These are phyloP conservation scores for Panorpa germanica DNA, from an alignment of 2,888 invertebrate genomes.

Conservation along the genomic window DNA sequence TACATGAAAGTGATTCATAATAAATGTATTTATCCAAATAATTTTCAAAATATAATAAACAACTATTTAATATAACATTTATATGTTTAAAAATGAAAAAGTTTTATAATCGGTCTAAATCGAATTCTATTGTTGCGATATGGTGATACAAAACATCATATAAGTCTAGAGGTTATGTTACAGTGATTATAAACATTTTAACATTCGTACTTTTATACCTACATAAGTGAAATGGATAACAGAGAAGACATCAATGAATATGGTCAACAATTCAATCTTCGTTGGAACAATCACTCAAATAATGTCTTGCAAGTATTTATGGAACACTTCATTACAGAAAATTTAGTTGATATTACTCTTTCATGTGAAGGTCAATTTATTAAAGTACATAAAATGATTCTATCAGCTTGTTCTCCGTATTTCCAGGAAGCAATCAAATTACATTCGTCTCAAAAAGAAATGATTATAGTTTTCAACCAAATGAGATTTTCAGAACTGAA, in stretches of 20 bases:
- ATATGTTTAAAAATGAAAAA: too few species aligned
- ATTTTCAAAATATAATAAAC: too few species aligned
- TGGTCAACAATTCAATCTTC: conserved; percentile 25
- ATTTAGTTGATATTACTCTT: conserved; percentile 27
- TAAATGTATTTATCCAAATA: too few species aligned
- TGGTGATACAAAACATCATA: too few species aligned
- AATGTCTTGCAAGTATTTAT: conserved; percentile 26
- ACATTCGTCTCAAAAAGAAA: conserved; percentile 23
- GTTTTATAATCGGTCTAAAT: too few species aligned
- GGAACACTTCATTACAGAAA: conserved; percentile 24
- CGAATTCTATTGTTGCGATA: too few species aligned
- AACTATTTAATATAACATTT: too few species aligned
- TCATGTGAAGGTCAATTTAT: conserved; percentile 27
- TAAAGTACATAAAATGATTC: conserved; percentile 27
- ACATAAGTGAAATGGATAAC: too few species aligned
- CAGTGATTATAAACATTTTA: too few species aligned
- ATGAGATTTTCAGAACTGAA: conserved; percentile 23
- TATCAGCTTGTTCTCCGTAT: conserved; percentile 29
- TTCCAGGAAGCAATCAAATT: conserved; percentile 25
- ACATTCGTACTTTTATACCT: too few species aligned
- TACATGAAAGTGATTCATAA: too few species aligned
- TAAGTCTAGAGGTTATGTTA: too few species aligned
- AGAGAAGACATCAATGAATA: conserved; percentile 14
- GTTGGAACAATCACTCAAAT: conserved; percentile 29
- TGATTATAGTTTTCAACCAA: conserved; percentile 26